These are phyloP conservation scores for Dendrolimus kikuchii DNA, from an alignment of 1,140 invertebrate genomes.

Conservation along the genomic window DNA sequence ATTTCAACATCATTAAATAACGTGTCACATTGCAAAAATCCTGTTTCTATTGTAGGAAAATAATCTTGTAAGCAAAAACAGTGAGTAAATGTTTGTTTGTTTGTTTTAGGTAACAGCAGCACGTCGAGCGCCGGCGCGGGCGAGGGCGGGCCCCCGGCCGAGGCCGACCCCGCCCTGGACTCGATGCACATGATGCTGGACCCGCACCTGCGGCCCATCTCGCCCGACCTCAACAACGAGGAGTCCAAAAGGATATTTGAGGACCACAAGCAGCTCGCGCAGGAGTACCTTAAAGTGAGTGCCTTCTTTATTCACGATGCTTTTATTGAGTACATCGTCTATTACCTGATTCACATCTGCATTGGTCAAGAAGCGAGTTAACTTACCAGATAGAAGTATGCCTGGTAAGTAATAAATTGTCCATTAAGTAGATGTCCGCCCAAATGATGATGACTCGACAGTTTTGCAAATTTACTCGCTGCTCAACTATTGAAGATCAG, in stretches of 20 bases:
- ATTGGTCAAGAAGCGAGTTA: too few relatives aligned
- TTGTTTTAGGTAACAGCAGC: slow-evolving; percentile 61
- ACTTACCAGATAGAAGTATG: too few relatives aligned
- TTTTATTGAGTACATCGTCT: too few relatives aligned
- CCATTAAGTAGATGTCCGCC: too few relatives aligned
- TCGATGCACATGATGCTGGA: slow-evolving; percentile 84
- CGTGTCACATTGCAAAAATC: too few relatives aligned
- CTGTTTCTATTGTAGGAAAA: too few relatives aligned
- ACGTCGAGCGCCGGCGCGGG: slow-evolving; percentile 41
- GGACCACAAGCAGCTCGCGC: slow-evolving; percentile 85
- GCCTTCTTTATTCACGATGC: neutral
- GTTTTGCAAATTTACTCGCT: too few relatives aligned
- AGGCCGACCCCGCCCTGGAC: slow-evolving; percentile 76
- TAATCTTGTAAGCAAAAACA: neutral
- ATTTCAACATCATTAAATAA: too few relatives aligned
- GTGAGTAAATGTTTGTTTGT: neutral
- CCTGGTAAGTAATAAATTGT: too few relatives aligned
- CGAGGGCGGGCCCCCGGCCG: slow-evolving; percentile 36
- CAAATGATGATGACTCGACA: too few relatives aligned
- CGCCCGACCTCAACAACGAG: slow-evolving; percentile 83
- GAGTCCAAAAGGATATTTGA: slow-evolving; percentile 88
- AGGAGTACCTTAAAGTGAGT: slow-evolving; percentile 80
- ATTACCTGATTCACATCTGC: neutral
- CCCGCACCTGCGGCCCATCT: slow-evolving; percentile 83
- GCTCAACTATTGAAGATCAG: too few relatives aligned